phyloP scores from a whole-genome alignment of 2,888 invertebrate species.

The Callyntrura guangdongensis region DNA sequence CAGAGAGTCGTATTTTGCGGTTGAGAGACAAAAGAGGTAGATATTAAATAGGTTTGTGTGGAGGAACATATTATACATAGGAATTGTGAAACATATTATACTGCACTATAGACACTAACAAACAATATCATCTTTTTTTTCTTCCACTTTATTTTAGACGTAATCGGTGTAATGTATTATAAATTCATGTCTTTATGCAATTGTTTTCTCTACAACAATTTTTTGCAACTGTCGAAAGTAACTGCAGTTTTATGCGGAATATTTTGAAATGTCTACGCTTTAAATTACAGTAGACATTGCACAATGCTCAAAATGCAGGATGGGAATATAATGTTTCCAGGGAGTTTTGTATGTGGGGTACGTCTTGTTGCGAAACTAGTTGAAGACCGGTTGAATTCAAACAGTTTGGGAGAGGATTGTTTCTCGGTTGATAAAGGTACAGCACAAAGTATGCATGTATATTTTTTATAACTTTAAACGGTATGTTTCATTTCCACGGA shows the following conservation, averaged over 20 bases:
- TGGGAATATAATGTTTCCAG: too few species aligned
- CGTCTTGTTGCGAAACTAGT: neutral
- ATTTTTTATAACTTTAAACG: too few species aligned
- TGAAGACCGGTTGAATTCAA: too few species aligned
- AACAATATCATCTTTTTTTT: constrained; percentile 16
- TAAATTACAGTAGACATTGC: neutral
- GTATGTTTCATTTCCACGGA: too few species aligned
- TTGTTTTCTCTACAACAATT: constrained; percentile 7
- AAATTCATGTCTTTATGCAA: constrained; percentile 10
- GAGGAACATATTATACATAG: neutral
- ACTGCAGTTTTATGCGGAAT: constrained; percentile 14
- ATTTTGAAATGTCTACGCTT: neutral
- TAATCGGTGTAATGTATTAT: constrained; percentile 3
- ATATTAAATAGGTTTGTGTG: too few species aligned
- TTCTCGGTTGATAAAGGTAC: too few species aligned
- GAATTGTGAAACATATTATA: neutral
- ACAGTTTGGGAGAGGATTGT: too few species aligned
- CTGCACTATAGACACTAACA: neutral
- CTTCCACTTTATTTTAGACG: neutral
- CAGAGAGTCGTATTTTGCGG: neutral
- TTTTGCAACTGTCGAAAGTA: constrained; percentile 37
- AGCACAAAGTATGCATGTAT: too few species aligned
- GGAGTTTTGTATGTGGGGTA: neutral
- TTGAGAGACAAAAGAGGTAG: too few species aligned
- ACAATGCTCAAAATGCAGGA: too few species aligned